These are phyloP conservation scores for Regulus satrapa DNA, from an alignment of 2,113 vertebrate genomes.

Conservation along the genomic window DNA sequence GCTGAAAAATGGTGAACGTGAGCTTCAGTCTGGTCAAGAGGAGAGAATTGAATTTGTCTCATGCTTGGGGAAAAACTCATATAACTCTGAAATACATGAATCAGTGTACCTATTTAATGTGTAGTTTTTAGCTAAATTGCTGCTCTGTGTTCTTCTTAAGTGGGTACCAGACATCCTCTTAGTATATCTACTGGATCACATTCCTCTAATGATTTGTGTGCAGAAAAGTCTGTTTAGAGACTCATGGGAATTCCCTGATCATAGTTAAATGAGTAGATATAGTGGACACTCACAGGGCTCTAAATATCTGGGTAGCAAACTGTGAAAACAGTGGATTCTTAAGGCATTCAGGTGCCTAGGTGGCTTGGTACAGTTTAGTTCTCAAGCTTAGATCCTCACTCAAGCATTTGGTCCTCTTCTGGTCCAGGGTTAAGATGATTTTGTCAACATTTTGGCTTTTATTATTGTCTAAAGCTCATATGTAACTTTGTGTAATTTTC, in stretches of 20 bases:
- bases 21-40: not conserved
- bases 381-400: not conserved
- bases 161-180: not conserved
- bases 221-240: not conserved
- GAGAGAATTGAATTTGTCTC: not conserved
- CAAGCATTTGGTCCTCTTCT: not conserved
- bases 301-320: not conserved
- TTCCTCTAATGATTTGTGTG: not conserved
- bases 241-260: not conserved
- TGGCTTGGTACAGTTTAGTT: not conserved
- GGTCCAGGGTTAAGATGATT: not conserved
- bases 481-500: not conserved
- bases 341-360: not conserved
- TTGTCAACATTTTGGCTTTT: not conserved
- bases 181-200: not conserved
- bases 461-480: not conserved
- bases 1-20: not conserved
- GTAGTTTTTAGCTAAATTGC: not conserved
- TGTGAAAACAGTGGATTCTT: not conserved
- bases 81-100: not conserved
- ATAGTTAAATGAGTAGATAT: not conserved
- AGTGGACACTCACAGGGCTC: not conserved
- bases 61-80: not conserved
- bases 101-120: not conserved
- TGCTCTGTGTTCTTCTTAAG: not conserved